Percentiles rank a stretch among this genome's conserved stretches.
Evolutionary conservation across 2,888 invertebrate genomes (phyloP).

Genomic region (Rutpela maculata): DNA sequence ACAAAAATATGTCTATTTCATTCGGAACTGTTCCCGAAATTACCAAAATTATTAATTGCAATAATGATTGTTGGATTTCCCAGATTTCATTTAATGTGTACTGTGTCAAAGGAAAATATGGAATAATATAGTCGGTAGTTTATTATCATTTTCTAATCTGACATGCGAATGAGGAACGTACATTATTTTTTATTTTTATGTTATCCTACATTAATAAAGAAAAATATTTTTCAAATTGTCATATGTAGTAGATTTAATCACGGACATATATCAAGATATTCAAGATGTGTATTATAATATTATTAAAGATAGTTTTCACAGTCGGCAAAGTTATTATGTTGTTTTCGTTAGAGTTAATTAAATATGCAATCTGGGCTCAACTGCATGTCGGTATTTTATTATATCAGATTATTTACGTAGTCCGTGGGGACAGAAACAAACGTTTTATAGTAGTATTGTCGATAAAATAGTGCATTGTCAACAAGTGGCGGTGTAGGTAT

Average conservation of each 20-base stretch:
- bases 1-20: too few relatives aligned
- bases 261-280: constrained; percentile 17
- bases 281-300: constrained; percentile 15
- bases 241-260: constrained; percentile 22
- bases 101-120: neutral
- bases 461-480: constrained; percentile 63
- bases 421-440: constrained; percentile 37
- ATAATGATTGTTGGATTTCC: too few relatives aligned
- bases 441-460: constrained; percentile 46
- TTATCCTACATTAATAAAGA: constrained; percentile 1
- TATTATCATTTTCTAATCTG: neutral
- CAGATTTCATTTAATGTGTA: neutral
- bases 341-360: constrained; percentile 32
- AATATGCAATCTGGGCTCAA: constrained; percentile 23
- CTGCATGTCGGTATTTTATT: constrained; percentile 29
- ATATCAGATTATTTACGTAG: constrained; percentile 27
- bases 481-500: constrained; percentile 68
- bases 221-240: constrained; percentile 14
- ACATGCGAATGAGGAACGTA: neutral
- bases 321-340: constrained; percentile 18
- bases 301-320: neutral
- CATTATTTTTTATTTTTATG: neutral
- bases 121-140: neutral
- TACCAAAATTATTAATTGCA: too few relatives aligned
- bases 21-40: too few relatives aligned